Evolutionary conservation across 2,113 vertebrate genomes (phyloP).

Genomic region (Potamarius usumacintae): DNA sequence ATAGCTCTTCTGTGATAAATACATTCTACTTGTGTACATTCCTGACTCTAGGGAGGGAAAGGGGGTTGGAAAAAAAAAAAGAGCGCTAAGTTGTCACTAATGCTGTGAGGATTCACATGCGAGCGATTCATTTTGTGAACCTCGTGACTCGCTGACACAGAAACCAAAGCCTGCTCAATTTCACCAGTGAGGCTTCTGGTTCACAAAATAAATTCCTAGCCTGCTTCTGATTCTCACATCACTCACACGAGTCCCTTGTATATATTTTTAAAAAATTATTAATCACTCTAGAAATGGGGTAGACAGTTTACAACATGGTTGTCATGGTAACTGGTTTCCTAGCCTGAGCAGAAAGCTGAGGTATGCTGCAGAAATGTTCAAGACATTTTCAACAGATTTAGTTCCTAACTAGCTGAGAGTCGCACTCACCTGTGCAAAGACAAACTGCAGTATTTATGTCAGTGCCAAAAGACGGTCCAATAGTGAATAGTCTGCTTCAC

Average conservation of each 20-base stretch:
- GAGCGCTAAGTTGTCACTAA: conserved; percentile 56
- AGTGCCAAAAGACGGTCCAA: too few species aligned
- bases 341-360: not conserved
- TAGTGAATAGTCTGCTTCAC: too few species aligned
- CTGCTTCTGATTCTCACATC: not conserved
- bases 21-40: conserved; percentile 67
- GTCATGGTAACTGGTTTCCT: not conserved
- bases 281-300: too few species aligned
- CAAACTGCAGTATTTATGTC: too few species aligned
- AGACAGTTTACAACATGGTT: not conserved
- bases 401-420: too few species aligned
- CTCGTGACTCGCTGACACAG: not conserved
- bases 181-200: conserved; percentile 29
- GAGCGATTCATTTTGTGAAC: conserved; percentile 42
- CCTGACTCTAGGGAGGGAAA: conserved; percentile 63
- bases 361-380: not conserved
- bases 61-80: conserved; percentile 35
- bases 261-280: too few species aligned
- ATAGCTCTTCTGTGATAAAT: conserved; percentile 67
- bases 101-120: conserved; percentile 42
- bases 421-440: too few species aligned
- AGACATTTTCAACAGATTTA: too few species aligned
- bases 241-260: conserved; percentile 49
- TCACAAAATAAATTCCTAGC: conserved; percentile 47
- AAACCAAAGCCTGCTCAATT: conserved; percentile 49